Evolutionary conservation across 2,888 invertebrate species (phyloP).

Genomic region (Hypena proboscidalis): DNA sequence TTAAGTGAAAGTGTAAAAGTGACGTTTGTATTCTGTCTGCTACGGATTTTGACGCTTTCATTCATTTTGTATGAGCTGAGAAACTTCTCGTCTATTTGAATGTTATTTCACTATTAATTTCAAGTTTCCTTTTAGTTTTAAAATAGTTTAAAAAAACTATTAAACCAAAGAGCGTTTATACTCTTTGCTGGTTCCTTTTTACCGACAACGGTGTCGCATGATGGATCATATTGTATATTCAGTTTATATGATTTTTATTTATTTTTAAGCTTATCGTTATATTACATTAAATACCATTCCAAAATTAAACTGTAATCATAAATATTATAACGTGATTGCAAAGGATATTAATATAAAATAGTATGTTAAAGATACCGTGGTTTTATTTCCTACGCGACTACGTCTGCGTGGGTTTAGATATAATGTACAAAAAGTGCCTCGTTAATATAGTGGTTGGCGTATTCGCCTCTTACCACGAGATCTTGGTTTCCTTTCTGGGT

Average conservation of each 20-base stretch:
- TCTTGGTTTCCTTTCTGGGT: too few relatives aligned
- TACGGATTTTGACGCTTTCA: constrained; percentile 41
- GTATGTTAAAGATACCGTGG: constrained; percentile 60
- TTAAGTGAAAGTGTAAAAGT: constrained; percentile 57
- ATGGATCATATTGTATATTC: constrained; percentile 56
- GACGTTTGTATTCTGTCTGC: constrained; percentile 37
- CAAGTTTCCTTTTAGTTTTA: constrained; percentile 48
- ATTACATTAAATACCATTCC: constrained; percentile 79
- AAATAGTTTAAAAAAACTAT: constrained; percentile 56
- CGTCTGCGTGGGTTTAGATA: too few relatives aligned
- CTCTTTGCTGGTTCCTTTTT: constrained; percentile 76
- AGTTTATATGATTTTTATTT: constrained; percentile 73
- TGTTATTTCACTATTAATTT: constrained; percentile 32
- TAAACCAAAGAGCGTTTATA: constrained; percentile 80
- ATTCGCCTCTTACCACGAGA: too few relatives aligned
- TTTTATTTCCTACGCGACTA: constrained; percentile 30
- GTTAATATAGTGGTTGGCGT: background rate
- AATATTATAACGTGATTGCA: constrained; percentile 76
- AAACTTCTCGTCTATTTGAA: constrained; percentile 33
- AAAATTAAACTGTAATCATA: constrained; percentile 82
- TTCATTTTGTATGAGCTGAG: constrained; percentile 36
- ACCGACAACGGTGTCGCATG: constrained; percentile 62
- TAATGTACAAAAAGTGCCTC: too few relatives aligned
- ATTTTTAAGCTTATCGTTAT: constrained; percentile 80
- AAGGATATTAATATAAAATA: constrained; percentile 77